Conservation (phyloP, 2,888 invertebrate genomes). For the Sesamia inferens region DNA sequence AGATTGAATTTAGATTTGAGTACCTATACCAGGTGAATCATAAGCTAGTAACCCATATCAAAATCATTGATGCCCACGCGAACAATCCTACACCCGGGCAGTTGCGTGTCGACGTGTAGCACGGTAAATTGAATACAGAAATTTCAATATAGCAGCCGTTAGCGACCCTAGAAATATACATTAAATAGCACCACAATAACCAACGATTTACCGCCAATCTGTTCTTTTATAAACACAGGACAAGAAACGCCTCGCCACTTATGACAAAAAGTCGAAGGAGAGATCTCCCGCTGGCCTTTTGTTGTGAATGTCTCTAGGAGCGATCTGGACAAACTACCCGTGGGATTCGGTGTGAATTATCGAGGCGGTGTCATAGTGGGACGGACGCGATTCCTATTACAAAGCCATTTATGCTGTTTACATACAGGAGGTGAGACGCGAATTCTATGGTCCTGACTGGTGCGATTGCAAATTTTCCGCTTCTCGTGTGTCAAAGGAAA, state of each 20-base stretch:
- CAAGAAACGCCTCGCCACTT: constrained; percentile 88
- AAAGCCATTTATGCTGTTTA: constrained; percentile 87
- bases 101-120: constrained; percentile 85
- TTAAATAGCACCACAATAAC: constrained; percentile 87
- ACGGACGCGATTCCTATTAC: constrained; percentile 84
- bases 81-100: constrained; percentile 77
- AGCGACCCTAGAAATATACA: constrained; percentile 82
- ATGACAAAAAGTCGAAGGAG: constrained; percentile 87
- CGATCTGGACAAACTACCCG: constrained; percentile 87
- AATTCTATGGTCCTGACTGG: constrained; percentile 75
- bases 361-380: constrained; percentile 81
- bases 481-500: constrained; percentile 85
- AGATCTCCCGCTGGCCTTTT: constrained; percentile 88
- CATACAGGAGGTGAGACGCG: constrained; percentile 81
- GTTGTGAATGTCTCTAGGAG: constrained; percentile 80
- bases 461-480: constrained; percentile 86
- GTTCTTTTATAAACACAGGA: constrained; percentile 84
- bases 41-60: constrained; percentile 83
- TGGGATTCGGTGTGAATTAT: constrained; percentile 86
- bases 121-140: constrained; percentile 85
- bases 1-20: constrained; percentile 65
- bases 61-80: constrained; percentile 77
- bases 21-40: constrained; percentile 72
- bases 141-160: constrained; percentile 76
- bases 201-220: constrained; percentile 89